Evolutionary conservation across 2,113 vertebrate species (phyloP).

Genomic region (Motacilla tschutschensis): DNA sequence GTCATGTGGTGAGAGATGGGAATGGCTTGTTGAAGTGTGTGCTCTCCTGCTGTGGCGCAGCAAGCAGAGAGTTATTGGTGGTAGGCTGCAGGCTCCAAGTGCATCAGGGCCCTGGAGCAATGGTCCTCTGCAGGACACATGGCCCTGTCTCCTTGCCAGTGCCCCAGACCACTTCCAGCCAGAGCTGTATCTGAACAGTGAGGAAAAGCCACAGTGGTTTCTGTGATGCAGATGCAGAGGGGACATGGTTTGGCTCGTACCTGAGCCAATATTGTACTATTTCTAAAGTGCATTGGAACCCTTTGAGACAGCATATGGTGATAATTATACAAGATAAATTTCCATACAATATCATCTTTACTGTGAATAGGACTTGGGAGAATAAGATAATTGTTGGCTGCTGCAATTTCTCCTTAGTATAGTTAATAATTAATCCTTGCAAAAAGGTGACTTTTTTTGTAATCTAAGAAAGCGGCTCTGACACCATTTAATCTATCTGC

Average conservation of each 20-base stretch:
- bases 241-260: neutral
- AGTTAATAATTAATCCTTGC: neutral
- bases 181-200: neutral
- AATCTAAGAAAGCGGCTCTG: neutral
- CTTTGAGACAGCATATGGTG: neutral
- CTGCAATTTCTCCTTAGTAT: neutral
- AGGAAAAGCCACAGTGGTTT: neutral
- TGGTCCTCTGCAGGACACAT: neutral
- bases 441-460: neutral
- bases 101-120: neutral
- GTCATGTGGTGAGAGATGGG: neutral
- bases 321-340: neutral
- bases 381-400: neutral
- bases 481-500: neutral
- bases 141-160: neutral
- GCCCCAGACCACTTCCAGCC: neutral
- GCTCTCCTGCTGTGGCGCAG: neutral
- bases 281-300: neutral
- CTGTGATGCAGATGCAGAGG: neutral
- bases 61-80: neutral
- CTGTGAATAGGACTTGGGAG: neutral
- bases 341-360: neutral
- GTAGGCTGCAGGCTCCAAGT: neutral
- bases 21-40: neutral
- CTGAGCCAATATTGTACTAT: neutral